Conservation (phyloP, 1,140 invertebrate genomes). For the Drosophila mayri region DNA sequence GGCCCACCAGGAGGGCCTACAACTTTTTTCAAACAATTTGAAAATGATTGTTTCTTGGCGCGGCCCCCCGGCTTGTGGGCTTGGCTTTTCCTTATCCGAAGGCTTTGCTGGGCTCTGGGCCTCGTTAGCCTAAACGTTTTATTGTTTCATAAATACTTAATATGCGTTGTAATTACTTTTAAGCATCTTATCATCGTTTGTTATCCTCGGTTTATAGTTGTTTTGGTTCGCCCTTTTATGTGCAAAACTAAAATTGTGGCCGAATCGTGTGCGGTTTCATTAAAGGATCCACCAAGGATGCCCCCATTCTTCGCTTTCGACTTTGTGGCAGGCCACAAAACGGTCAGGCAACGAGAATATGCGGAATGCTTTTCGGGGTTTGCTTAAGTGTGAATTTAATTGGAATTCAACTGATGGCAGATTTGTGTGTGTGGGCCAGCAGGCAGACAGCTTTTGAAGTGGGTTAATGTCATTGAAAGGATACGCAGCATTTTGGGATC, state of each 20-base stretch:
- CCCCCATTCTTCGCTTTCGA: slow-evolving; percentile 26
- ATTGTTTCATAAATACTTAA: slow-evolving; percentile 82
- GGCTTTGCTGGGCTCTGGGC: slow-evolving; percentile 2
- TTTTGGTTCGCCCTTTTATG: slow-evolving; percentile 19
- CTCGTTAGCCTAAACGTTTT: slow-evolving; percentile 66
- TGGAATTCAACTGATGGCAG: slow-evolving; percentile 59
- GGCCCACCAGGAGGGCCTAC: slow-evolving; percentile 55
- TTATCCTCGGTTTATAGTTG: slow-evolving; percentile 38
- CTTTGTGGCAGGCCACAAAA: slow-evolving; percentile 55
- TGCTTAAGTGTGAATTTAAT: slow-evolving; percentile 68
- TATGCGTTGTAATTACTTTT: slow-evolving; percentile 74
- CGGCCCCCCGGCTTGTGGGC: neutral
- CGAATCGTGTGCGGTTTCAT: slow-evolving; percentile 43
- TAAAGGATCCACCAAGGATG: slow-evolving; percentile 4
- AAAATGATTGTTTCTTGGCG: slow-evolving; percentile 62
- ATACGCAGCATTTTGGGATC: slow-evolving; percentile 11
- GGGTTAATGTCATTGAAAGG: slow-evolving; percentile 35
- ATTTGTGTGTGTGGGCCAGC: slow-evolving; percentile 16
- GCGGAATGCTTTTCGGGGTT: slow-evolving; percentile 38
- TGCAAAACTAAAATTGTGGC: slow-evolving; percentile 44
- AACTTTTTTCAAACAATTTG: slow-evolving; percentile 39
- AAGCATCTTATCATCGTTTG: slow-evolving; percentile 62
- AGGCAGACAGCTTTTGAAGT: slow-evolving; percentile 50
- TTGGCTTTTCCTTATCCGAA: slow-evolving; percentile 13
- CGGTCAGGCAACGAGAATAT: slow-evolving; percentile 33